Base-by-base conservation (phyloP, 2,797 vertebrate species). In the Liparis tanakae region DNA sequence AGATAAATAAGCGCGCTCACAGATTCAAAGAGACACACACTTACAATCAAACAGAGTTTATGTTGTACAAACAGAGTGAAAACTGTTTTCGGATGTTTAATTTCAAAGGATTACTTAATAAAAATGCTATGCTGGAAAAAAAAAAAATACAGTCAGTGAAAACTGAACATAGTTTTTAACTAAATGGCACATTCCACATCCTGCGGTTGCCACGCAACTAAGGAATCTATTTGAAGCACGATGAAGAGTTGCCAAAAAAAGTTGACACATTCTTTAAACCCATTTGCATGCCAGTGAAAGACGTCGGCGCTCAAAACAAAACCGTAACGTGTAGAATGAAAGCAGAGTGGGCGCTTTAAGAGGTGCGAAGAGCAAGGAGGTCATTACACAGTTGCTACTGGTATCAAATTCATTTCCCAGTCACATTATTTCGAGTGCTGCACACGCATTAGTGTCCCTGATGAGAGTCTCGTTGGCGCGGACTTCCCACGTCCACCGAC, bases 171-270 rank as follows among this genome's bases (percentile, higher is more conserved):
- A 59, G 50, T 67, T 56, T 74, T 66, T 50, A 75, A 63, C 65
- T 58, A 14, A 66, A 48, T 69, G 30, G 37, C 53, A 37, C 18
- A 58, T 64, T 62, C 59, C 33, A 43, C 7, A 17, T 80, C 73
- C 70, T 78, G 59, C 57, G 77, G 85, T 88, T 85, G 87, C 87
- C 64, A 70, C 70, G 82, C 78, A 79, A 87, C 83, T 43, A 50
- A 15, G 76, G 74, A 67, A 61, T 82, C 78, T 72, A 88, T 83
- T 78, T 79, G 56, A 82, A 73, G 72, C 44, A 43, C 13, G 6
- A 15, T 39, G 65, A 39, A 67, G 73, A 70, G 51, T 67, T 57
- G 67, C 68, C 37, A 66, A 65, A 76, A 76, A 70, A n/a, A n/a
- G 70, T 22, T 30, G 55, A 75, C 55, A 69, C 62, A 33, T 80